Conservation (phyloP, 2,888 invertebrate species). For the Endotricha flammealis region DNA sequence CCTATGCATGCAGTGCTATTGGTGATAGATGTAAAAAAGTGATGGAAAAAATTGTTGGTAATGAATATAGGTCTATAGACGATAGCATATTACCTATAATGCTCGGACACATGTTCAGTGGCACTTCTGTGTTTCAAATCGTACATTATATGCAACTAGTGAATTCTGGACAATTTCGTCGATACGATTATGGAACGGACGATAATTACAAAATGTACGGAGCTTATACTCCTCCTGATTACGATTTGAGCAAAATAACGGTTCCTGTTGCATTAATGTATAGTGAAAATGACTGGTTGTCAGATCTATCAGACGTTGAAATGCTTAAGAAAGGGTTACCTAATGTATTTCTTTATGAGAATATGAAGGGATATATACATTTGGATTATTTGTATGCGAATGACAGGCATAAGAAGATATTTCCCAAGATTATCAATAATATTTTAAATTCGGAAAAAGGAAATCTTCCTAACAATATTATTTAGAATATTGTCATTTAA, state of each 20-base stretch:
- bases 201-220: slow-evolving; percentile 63
- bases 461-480: too few relatives aligned
- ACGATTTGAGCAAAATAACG: slow-evolving; percentile 38
- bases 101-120: slow-evolving; percentile 79
- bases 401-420: slow-evolving; percentile 72
- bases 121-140: slow-evolving; percentile 73
- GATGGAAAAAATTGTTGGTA: slow-evolving; percentile 38
- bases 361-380: slow-evolving; percentile 79
- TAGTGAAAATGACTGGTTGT: slow-evolving; percentile 60
- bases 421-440: slow-evolving; percentile 51
- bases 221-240: slow-evolving; percentile 43
- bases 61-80: slow-evolving; percentile 35
- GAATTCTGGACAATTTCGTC: slow-evolving; percentile 45
- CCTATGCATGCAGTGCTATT: slow-evolving; percentile 34
- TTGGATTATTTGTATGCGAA: slow-evolving; percentile 82
- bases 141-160: slow-evolving; percentile 59
- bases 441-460: slow-evolving; percentile 35
- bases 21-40: slow-evolving; percentile 39
- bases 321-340: slow-evolving; percentile 54
- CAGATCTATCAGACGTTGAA: slow-evolving; percentile 69
- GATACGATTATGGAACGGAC: slow-evolving; percentile 44
- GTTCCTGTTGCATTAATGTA: slow-evolving; percentile 50
- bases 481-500: too few relatives aligned
- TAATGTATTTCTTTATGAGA: slow-evolving; percentile 64
- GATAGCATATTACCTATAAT: slow-evolving; percentile 78